A percentile compares a stretch with the other conserved stretches of the same genome.
These are phyloP conservation scores for Cottoperca gobio DNA, from an alignment of 2,797 vertebrate genomes.

Conservation along the genomic window DNA sequence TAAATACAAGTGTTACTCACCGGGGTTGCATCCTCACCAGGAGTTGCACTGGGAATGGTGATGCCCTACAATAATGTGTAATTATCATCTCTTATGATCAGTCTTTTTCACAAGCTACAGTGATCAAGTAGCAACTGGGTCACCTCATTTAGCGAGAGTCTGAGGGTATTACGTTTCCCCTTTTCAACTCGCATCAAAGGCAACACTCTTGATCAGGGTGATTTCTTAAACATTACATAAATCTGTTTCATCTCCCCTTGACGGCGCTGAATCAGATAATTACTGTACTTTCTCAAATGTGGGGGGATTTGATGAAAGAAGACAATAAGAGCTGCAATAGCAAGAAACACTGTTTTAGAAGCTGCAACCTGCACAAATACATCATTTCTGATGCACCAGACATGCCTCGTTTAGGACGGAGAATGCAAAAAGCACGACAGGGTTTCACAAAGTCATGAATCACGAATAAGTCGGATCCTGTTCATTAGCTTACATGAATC, in stretches of 20 bases:
- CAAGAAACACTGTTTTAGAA: constrained; percentile 39
- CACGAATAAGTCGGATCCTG: background rate
- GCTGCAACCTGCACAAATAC: constrained; percentile 33
- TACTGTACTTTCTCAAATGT: constrained; percentile 48
- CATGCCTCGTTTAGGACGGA: background rate
- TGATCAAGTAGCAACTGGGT: constrained; percentile 70
- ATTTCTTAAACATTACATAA: constrained; percentile 65
- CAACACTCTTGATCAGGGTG: constrained; percentile 40
- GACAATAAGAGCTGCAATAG: constrained; percentile 57
- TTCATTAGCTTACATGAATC: background rate
- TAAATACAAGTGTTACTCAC: constrained; percentile 48
- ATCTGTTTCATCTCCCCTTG: constrained; percentile 69
- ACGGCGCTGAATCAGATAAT: constrained; percentile 51
- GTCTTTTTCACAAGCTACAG: constrained; percentile 51
- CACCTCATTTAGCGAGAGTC: constrained; percentile 57
- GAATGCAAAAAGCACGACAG: too few species aligned
- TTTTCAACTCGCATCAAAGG: constrained; percentile 69
- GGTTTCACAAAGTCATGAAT: background rate
- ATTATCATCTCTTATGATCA: constrained; percentile 61
- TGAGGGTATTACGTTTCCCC: constrained; percentile 44
- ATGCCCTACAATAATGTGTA: constrained; percentile 41
- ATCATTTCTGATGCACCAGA: too few species aligned
- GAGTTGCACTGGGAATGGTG: constrained; percentile 19
- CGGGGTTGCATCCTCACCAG: constrained; percentile 18
- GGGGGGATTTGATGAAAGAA: constrained; percentile 61